Evolutionary conservation across 2,113 vertebrate genomes (phyloP), one percentile per base, ranked within the genome.

Genomic region (Myotis yumanensis): DNA sequence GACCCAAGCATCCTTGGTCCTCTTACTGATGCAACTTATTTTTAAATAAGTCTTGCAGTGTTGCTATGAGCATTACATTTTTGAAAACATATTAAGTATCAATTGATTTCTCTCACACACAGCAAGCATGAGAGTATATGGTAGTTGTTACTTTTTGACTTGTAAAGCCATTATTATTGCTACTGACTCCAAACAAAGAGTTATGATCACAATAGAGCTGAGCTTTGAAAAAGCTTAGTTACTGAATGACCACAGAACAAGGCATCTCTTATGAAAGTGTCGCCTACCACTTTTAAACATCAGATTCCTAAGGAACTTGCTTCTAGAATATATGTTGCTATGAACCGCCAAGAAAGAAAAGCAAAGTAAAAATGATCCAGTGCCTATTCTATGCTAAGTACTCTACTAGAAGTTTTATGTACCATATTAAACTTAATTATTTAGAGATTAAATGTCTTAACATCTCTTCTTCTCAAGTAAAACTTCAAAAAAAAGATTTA

Each of bases 391-490:
- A 32, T 83, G 16, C 18, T 43, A 88, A 89, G 79, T 23, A 71
- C 30, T 77, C 52, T 43, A 71, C 76, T 15, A 66, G 54, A 90
- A 87, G 77, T 82, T 59, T 54, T 82, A 76, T 73, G 18, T 23
- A 17, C 12, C 9, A 14, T 20, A 72, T 84, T 69, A 92, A 76
- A 68, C 25, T 89, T 90, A 48, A 86, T 94, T 91, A 91, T 46
- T 91, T 85, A 94, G 91, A 91, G 54, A 80, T 43, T 9, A 88
- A 95, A 86, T 51, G 25, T 71, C 79, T 90, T 88, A 83, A 86
- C n/a, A 86, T 35, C 18, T 82, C 73, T 97, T 89, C 51, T 68
- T 86, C 82, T 66, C 59, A 81, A 94, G 73, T 54, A 86, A 68
- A 95, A 62, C 30, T 86, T 83, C 23, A 0, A 43, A 93, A 62